A percentile compares a stretch with the other conserved stretches of the same genome.
phyloP scores from a whole-genome alignment of 2,888 invertebrate genomes.

The Trisateles emortualis region DNA sequence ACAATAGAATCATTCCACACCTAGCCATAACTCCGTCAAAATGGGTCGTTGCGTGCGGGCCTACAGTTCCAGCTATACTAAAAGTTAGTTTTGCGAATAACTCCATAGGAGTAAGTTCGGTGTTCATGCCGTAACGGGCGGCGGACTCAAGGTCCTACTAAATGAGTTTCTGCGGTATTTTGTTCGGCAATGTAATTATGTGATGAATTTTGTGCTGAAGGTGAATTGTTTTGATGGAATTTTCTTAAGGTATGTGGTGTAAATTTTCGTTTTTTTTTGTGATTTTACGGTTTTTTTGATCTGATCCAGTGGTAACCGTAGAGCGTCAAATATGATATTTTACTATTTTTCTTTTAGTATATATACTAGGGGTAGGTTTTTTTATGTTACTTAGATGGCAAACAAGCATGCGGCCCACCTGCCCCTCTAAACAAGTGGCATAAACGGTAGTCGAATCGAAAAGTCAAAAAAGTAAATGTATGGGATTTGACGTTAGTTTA shows the following conservation, averaged over 20 bases:
- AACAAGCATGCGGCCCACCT: too few relatives aligned
- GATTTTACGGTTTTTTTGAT: background rate
- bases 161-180: constrained; percentile 10
- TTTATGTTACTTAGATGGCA: too few relatives aligned
- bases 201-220: constrained; percentile 1
- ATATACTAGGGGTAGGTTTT: too few relatives aligned
- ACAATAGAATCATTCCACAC: constrained; percentile 8
- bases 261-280: background rate
- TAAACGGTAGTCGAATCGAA: too few relatives aligned
- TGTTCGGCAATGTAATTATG: background rate
- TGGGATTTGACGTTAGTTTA: too few relatives aligned
- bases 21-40: constrained; percentile 16
- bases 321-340: background rate
- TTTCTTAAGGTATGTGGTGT: constrained; percentile 6
- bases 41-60: constrained; percentile 45
- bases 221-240: constrained; percentile 6
- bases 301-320: background rate
- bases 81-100: constrained; percentile 43
- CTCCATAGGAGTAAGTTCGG: constrained; percentile 32
- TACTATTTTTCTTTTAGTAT: too few relatives aligned
- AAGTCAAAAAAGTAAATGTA: too few relatives aligned
- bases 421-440: too few relatives aligned
- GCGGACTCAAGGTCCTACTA: constrained; percentile 30
- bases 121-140: constrained; percentile 28
- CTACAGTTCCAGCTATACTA: constrained; percentile 20